phyloP scores from a whole-genome alignment of 2,888 invertebrate genomes.

The Chouioia cunea region DNA sequence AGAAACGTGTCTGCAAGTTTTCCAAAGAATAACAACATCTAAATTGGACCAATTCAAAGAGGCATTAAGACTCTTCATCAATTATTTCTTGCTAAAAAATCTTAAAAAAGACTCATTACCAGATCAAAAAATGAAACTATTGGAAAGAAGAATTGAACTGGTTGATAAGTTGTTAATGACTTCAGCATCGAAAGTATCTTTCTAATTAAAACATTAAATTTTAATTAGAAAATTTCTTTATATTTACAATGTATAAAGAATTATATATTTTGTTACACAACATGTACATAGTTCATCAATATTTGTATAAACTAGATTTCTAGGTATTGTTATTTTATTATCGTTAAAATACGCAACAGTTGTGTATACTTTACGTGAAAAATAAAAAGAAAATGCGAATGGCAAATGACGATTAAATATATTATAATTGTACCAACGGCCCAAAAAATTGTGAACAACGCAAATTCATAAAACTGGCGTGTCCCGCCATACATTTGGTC shows the following conservation, averaged over 20 bases:
- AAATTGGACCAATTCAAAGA: slow-evolving; percentile 84
- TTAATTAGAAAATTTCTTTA: too few species aligned
- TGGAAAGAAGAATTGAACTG: slow-evolving; percentile 74
- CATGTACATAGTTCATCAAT: neutral
- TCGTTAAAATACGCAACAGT: too few species aligned
- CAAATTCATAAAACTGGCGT: too few species aligned
- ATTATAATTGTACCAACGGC: too few species aligned
- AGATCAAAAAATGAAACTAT: slow-evolving; percentile 69
- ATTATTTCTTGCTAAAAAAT: slow-evolving; percentile 84
- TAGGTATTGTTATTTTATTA: too few species aligned
- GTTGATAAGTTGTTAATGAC: slow-evolving; percentile 77
- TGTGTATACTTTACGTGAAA: too few species aligned
- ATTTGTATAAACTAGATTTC: neutral
- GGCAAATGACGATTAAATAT: too few species aligned
- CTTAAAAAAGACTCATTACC: slow-evolving; percentile 67
- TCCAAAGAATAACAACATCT: slow-evolving; percentile 79
- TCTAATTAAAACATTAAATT: slow-evolving; percentile 19
- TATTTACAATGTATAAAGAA: too few species aligned
- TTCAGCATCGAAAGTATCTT: slow-evolving; percentile 56
- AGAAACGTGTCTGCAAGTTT: slow-evolving; percentile 75
- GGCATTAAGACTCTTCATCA: slow-evolving; percentile 86
- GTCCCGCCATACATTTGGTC: too few species aligned
- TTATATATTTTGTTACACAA: neutral
- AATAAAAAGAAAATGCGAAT: too few species aligned
- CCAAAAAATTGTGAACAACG: too few species aligned